Base-by-base conservation (phyloP, 2,888 invertebrate genomes). In the Heliconius ethilla region DNA sequence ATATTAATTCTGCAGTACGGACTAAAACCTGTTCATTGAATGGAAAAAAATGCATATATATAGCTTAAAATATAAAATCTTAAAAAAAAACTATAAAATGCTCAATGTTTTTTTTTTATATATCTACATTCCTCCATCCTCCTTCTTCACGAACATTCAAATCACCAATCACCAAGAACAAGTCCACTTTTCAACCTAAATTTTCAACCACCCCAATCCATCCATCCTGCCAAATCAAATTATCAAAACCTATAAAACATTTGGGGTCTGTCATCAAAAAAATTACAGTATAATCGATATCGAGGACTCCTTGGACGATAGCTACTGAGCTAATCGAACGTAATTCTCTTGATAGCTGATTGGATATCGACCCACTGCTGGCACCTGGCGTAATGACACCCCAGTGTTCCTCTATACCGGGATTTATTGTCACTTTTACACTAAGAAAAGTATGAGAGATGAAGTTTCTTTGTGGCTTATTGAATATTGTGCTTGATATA, bases 361-460 rank as follows among this genome's bases (percentile, higher is more conserved):
- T 93, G 92, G 91, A 86, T 94, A 94, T 94, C 92, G 94, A 94
- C 87, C 91, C 85, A 81, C 86, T 87, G 85, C 86, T 86, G 86
- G 81, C 83, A 85, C 85, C 83, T 82, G 84, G 81, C 84, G 81
- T 84, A 85, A 82, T 82, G 85, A 86, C 88, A 86, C 85, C 76
- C 69, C 75, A 66, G 73, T 77, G 86, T 87, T 85, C 87, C 85
- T 84, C 86, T 87, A 87, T 87, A 85, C 82, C 78, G 75, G 40
- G 70, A 62, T 75, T 72, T 75, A 77, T 65, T 40, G 63, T 63
- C 18, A 63, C 63, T 45, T 63, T n/a, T 74, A 27, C 37, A 18
- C 22, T 27, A 74, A 74, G 63, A 63, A 74, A 72, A 62, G 37
- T 74, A 45, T 74, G 25, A 22, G 27, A 74, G 22, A 65, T 40